Evolutionary conservation across 2,797 vertebrate genomes (phyloP).

Genomic region (Numenius phaeopus): DNA sequence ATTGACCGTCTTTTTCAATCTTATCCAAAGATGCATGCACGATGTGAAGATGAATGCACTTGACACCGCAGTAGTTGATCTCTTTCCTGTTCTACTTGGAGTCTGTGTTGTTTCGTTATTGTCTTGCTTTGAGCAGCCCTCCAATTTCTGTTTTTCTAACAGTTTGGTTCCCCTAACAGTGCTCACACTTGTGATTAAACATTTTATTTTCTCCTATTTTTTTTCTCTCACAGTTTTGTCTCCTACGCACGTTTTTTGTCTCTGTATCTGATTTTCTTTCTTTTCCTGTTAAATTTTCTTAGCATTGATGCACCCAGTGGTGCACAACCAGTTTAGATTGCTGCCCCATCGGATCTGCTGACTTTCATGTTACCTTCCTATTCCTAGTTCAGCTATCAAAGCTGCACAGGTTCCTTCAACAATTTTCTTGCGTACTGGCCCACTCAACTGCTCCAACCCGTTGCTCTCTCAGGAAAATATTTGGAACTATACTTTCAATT

Average conservation of each 20-base stretch:
- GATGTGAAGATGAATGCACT: background rate
- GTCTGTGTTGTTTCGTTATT: background rate
- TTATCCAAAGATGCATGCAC: background rate
- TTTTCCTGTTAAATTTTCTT: background rate
- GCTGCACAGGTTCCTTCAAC: background rate
- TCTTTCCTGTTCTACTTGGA: background rate
- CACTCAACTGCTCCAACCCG: background rate
- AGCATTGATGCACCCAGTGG: background rate
- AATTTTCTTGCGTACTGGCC: background rate
- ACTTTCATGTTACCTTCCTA: background rate
- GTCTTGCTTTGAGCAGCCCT: background rate
- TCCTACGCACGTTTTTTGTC: background rate
- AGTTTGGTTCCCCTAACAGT: background rate
- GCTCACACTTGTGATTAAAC: background rate
- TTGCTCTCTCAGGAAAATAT: background rate
- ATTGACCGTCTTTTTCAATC: background rate
- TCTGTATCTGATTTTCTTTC: background rate
- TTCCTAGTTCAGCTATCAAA: background rate
- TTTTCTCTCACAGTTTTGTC: background rate
- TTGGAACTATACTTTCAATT: background rate
- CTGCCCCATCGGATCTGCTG: background rate
- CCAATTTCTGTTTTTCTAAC: background rate
- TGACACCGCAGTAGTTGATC: background rate
- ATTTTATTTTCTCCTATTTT: background rate
- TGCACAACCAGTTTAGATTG: background rate